A percentile compares a stretch with the other conserved stretches of the same genome.
phyloP scores from a whole-genome alignment of 2,797 vertebrate species.

The Anniella stebbinsi region DNA sequence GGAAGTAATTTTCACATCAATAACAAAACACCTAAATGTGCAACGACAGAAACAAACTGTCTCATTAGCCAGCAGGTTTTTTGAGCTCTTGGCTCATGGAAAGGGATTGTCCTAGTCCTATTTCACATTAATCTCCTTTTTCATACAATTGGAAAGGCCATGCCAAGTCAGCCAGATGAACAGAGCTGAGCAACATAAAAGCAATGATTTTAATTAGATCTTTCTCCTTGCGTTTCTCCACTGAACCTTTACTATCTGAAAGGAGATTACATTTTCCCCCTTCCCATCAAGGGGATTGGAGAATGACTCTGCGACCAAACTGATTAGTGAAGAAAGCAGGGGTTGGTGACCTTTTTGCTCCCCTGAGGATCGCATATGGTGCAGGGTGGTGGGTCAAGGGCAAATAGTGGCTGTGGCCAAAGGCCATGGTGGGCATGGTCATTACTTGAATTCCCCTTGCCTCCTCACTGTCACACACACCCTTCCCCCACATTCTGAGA shows the following conservation, averaged over 20 bases:
- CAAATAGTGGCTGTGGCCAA: not conserved
- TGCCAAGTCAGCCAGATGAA: conserved; percentile 34
- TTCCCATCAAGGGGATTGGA: not conserved
- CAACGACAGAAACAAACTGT: conserved; percentile 1
- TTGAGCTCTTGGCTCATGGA: not conserved
- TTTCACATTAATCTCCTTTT: conserved; percentile 26
- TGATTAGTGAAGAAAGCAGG: not conserved
- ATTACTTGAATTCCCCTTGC: too few relatives aligned
- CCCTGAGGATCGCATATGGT: not conserved
- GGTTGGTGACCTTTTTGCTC: not conserved
- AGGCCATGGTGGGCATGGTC: too few relatives aligned
- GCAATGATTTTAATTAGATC: conserved; percentile 45
- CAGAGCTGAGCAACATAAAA: conserved; percentile 30
- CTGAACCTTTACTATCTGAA: conserved; percentile 30
- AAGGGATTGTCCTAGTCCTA: conserved; percentile 7
- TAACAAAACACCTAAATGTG: conserved; percentile 8
- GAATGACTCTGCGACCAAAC: not conserved
- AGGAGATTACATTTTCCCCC: not conserved
- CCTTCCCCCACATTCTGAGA: not conserved
- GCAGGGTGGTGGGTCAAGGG: not conserved
- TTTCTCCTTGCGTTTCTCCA: not conserved
- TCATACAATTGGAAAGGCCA: conserved; percentile 32
- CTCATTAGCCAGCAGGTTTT: conserved; percentile 26
- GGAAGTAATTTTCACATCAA: not conserved
- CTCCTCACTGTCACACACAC: not conserved